Evolutionary conservation across 2,888 invertebrate genomes (phyloP).

Genomic region (Philaethria dido): DNA sequence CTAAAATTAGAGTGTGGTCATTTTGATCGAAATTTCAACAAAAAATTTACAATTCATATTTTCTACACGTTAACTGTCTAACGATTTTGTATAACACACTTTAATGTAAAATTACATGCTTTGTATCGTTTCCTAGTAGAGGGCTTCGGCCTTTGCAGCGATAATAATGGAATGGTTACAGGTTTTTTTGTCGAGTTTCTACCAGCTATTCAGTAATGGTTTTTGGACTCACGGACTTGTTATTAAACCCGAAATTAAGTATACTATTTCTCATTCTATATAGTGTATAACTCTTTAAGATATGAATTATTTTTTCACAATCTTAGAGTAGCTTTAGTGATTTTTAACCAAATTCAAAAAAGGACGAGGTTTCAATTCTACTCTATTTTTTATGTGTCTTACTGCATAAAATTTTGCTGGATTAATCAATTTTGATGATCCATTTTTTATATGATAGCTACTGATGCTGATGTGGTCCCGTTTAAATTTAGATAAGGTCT

Average conservation of each 20-base stretch:
- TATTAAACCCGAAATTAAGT: constrained; percentile 13
- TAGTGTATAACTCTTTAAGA: not conserved
- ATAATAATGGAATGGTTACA: constrained; percentile 34
- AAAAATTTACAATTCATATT: not conserved
- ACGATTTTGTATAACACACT: constrained; percentile 34
- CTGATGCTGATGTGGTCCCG: too few species aligned
- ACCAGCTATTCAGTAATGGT: constrained; percentile 28
- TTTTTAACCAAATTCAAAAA: too few species aligned
- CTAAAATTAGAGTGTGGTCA: not conserved
- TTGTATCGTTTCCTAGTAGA: constrained; percentile 35
- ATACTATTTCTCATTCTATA: not conserved
- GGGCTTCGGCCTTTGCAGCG: constrained; percentile 32
- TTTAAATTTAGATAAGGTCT: too few species aligned
- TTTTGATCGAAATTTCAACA: not conserved
- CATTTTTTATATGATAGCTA: too few species aligned
- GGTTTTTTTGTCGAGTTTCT: constrained; percentile 31
- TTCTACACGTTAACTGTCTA: constrained; percentile 18
- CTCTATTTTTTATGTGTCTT: too few species aligned
- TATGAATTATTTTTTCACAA: not conserved
- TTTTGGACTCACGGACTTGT: constrained; percentile 18
- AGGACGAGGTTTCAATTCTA: too few species aligned
- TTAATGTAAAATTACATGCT: constrained; percentile 36
- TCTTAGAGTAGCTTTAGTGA: too few species aligned
- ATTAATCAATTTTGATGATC: too few species aligned
- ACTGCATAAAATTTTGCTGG: too few species aligned